Conservation (phyloP, 2,888 invertebrate genomes). For the Blastobasis adustella region DNA sequence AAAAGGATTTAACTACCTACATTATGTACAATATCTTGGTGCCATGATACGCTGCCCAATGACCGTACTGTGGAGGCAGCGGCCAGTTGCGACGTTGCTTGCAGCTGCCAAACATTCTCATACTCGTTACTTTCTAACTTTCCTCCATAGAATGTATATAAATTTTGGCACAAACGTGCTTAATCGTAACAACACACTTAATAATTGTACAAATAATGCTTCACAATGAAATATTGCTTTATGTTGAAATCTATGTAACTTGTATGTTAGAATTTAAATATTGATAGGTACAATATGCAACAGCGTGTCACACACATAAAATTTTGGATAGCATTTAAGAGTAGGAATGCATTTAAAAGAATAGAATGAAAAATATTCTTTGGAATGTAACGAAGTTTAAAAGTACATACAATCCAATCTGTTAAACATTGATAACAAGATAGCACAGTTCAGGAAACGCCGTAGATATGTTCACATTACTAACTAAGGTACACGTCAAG, state of each 20-base stretch:
- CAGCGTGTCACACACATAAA: conserved; percentile 49
- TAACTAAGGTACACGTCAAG: conserved; percentile 49
- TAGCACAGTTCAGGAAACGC: conserved; percentile 20
- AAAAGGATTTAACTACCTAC: conserved; percentile 51
- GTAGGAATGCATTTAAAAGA: conserved; percentile 58
- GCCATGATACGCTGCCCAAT: conserved; percentile 21
- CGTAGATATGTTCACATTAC: conserved; percentile 35
- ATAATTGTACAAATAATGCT: conserved; percentile 45
- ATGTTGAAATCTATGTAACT: conserved; percentile 22
- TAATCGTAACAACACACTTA: conserved; percentile 22
- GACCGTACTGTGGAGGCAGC: background rate
- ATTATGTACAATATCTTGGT: conserved; percentile 60
- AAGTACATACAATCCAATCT: conserved; percentile 20
- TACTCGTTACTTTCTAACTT: background rate
- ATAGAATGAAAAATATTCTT: conserved; percentile 54
- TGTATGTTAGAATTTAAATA: background rate
- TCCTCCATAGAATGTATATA: conserved; percentile 20
- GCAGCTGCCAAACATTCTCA: conserved; percentile 13
- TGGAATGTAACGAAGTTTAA: conserved; percentile 68
- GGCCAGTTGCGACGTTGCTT: conserved; percentile 6
- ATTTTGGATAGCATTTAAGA: conserved; percentile 29
- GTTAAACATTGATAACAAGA: conserved; percentile 3
- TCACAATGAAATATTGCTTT: conserved; percentile 63
- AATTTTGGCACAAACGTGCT: conserved; percentile 63
- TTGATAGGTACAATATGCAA: conserved; percentile 15